phyloP scores from a whole-genome alignment of 2,797 vertebrate species.

The Clarias pachynema region DNA sequence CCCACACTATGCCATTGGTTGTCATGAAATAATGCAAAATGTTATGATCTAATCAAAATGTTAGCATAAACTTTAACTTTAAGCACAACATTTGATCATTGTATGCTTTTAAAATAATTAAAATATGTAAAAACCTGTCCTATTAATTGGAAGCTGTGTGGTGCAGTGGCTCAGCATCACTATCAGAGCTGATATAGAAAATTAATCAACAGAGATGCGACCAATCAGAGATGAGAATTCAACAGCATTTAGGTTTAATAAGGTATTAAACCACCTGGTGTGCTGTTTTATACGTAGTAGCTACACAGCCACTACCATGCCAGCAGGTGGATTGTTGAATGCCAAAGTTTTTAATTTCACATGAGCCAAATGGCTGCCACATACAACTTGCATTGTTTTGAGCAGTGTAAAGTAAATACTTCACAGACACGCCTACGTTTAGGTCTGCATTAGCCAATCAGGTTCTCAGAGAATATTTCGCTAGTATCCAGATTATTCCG shows the following conservation, averaged over 20 bases:
- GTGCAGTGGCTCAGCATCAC: too few relatives aligned
- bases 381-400: not conserved
- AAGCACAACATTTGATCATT: not conserved
- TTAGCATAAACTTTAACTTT: not conserved
- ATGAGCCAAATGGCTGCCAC: not conserved
- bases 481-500: not conserved
- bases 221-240: not conserved
- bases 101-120: too few relatives aligned
- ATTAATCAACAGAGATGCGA: not conserved
- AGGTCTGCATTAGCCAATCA: conserved; percentile 8
- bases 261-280: not conserved
- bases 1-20: too few relatives aligned
- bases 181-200: not conserved
- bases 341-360: not conserved
- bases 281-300: too few relatives aligned
- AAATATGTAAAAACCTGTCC: too few relatives aligned
- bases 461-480: not conserved
- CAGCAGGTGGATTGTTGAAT: not conserved
- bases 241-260: not conserved
- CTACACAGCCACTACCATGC: not conserved
- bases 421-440: not conserved
- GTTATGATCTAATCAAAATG: not conserved
- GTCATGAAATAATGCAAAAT: too few relatives aligned
- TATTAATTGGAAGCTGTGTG: not conserved
- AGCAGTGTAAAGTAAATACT: not conserved